phyloP scores from a whole-genome alignment of 2,888 invertebrate genomes.

The Drosophila stalkeri region DNA sequence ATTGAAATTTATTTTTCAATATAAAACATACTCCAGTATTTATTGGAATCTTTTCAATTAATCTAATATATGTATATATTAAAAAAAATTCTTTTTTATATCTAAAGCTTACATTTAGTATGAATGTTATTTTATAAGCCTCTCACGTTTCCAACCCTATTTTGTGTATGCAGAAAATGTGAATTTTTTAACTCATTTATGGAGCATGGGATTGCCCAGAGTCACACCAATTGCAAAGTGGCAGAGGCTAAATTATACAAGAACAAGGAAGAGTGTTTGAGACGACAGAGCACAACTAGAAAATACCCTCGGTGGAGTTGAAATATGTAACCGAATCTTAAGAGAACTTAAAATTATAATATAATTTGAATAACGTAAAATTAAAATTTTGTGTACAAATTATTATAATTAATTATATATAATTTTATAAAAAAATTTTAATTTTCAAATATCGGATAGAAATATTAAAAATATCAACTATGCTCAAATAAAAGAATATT shows the following conservation, averaged over 20 bases:
- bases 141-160: constrained; percentile 47
- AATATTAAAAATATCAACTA: too few relatives aligned
- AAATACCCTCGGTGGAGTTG: neutral
- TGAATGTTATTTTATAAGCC: constrained; percentile 13
- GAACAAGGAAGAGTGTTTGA: constrained; percentile 13
- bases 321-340: too few relatives aligned
- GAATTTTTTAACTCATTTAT: constrained; percentile 20
- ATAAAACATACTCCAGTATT: constrained; percentile 25
- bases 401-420: too few relatives aligned
- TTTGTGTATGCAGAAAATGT: constrained; percentile 32
- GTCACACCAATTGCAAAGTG: constrained; percentile 61
- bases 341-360: too few relatives aligned
- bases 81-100: neutral
- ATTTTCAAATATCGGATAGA: too few relatives aligned
- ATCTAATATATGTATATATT: neutral
- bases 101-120: constrained; percentile 1
- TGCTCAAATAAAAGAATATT: too few relatives aligned
- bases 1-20: constrained; percentile 55
- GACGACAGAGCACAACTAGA: neutral
- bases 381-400: too few relatives aligned
- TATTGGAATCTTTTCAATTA: constrained; percentile 15
- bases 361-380: too few relatives aligned
- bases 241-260: constrained; percentile 59
- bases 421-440: too few relatives aligned
- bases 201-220: constrained; percentile 23